These are phyloP conservation scores for Gyps fulvus DNA, from an alignment of 2,113 vertebrate species.

Conservation along the genomic window DNA sequence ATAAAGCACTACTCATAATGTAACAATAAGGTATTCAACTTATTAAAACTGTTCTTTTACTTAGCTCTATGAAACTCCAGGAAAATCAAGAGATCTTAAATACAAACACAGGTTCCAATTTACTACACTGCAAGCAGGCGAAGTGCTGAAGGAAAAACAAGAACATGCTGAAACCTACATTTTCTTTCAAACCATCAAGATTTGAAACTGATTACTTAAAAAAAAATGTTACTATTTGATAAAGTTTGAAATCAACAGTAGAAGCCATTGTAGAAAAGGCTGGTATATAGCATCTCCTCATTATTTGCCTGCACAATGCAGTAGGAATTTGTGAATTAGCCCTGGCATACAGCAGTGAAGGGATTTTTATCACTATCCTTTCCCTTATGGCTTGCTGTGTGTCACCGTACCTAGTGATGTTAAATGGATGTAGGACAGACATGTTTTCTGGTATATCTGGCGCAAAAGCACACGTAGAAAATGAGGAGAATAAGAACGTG, in stretches of 20 bases:
- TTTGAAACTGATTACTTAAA: not conserved
- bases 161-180: not conserved
- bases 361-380: not conserved
- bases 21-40: not conserved
- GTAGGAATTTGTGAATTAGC: not conserved
- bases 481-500: not conserved
- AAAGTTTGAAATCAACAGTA: not conserved
- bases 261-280: not conserved
- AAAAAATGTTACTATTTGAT: not conserved
- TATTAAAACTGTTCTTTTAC: not conserved
- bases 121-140: not conserved
- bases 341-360: fast-evolving
- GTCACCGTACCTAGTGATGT: not conserved
- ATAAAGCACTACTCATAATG: not conserved
- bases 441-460: not conserved
- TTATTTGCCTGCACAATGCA: not conserved
- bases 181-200: not conserved
- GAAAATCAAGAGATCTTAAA: not conserved
- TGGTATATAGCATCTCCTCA: not conserved
- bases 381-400: not conserved
- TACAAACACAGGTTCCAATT: not conserved
- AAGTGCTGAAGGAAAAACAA: not conserved
- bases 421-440: not conserved
- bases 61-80: not conserved
- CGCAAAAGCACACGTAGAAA: not conserved